Evolutionary conservation across 2,797 vertebrate genomes (phyloP).

Genomic region (Tragopan temminckii): DNA sequence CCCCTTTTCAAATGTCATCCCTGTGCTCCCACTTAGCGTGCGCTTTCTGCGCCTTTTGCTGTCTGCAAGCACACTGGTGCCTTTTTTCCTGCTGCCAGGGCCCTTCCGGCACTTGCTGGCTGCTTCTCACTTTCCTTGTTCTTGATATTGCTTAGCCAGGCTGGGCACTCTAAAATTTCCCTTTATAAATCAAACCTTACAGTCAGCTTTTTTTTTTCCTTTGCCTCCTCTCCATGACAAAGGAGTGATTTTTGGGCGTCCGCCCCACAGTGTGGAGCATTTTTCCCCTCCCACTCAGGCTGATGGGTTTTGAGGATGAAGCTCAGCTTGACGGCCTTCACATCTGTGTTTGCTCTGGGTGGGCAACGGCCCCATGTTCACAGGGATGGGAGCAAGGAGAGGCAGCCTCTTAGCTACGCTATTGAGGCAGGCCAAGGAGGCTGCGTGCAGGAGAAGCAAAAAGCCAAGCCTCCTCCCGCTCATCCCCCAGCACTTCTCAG

Average conservation of each 20-base stretch:
- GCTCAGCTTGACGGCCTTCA: neutral
- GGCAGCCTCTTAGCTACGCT: neutral
- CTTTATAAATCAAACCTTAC: constrained; percentile 19
- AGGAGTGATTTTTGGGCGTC: neutral
- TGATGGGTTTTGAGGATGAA: neutral
- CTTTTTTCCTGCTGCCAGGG: neutral
- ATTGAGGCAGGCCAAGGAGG: rapidly evolving
- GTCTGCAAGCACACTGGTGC: neutral
- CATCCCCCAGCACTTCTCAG: too few species aligned
- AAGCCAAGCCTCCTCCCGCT: neutral
- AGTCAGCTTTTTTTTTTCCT: neutral
- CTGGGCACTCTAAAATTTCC: constrained; percentile 27
- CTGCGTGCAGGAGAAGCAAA: neutral
- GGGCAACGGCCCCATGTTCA: neutral
- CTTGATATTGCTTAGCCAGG: neutral
- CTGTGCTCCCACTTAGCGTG: constrained; percentile 20
- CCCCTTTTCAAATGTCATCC: constrained; percentile 56
- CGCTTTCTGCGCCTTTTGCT: neutral
- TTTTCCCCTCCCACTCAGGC: neutral
- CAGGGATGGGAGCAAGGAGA: neutral
- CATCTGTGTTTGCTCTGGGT: neutral
- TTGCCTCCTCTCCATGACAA: neutral
- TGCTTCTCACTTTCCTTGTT: neutral
- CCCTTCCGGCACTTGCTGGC: constrained; percentile 30
- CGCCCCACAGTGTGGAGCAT: neutral